Evolutionary conservation across 2,797 vertebrate species (phyloP).

Genomic region (Sebastes hubbsi): DNA sequence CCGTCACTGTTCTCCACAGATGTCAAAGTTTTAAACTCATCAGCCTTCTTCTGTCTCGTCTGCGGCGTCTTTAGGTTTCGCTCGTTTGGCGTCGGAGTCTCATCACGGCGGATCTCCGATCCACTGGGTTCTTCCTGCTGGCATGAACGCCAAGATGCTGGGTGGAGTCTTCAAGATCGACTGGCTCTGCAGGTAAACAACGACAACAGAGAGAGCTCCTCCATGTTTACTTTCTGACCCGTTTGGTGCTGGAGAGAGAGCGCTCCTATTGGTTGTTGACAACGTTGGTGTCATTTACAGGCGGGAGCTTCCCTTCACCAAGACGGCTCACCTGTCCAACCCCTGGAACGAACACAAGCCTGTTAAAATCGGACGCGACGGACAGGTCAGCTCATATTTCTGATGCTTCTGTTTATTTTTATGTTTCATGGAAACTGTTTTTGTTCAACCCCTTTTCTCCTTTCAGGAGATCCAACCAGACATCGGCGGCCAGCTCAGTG

Average conservation of each 20-base stretch:
- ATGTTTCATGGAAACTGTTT: not conserved
- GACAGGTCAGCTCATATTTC: constrained; percentile 85
- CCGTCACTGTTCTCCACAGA: not conserved
- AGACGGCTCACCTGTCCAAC: constrained; percentile 95
- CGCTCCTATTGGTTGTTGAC: too few species aligned
- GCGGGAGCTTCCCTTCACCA: constrained; percentile 96
- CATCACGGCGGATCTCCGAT: constrained; percentile 98
- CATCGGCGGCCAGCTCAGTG: constrained; percentile 94
- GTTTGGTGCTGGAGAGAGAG: too few species aligned
- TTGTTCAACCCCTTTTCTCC: not conserved
- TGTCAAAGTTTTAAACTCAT: not conserved
- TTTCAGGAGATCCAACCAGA: constrained; percentile 95
- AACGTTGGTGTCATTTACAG: constrained; percentile 63
- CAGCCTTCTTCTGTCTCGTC: not conserved
- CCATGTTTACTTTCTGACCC: too few species aligned
- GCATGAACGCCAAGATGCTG: constrained; percentile 98
- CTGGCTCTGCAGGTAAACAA: constrained; percentile 96
- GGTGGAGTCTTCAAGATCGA: constrained; percentile 99
- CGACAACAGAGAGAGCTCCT: not conserved
- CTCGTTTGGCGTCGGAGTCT: constrained; percentile 94
- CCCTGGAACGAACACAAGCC: constrained; percentile 99
- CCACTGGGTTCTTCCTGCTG: constrained; percentile 98
- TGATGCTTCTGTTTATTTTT: not conserved
- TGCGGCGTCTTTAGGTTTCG: constrained; percentile 84
- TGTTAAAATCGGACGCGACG: constrained; percentile 97